A percentile compares a stretch with the other conserved stretches of the same genome.
Conservation (phyloP, 92 coral and sea anemone genomes). For the Porites cylindrica region DNA sequence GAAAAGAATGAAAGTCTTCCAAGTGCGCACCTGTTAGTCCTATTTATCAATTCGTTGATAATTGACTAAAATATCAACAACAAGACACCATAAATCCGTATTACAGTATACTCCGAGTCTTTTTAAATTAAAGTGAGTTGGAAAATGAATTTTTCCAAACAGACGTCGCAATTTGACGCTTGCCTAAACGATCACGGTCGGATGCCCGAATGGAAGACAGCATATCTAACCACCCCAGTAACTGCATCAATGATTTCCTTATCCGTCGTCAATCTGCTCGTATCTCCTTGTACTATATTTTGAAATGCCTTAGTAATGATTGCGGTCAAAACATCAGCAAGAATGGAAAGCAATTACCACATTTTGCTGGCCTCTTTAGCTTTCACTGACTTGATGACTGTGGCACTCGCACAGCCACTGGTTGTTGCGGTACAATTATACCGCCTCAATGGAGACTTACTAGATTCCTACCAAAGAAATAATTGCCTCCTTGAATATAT, state of each 20-base stretch:
- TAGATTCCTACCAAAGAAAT: too few relatives aligned
- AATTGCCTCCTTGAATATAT: too few relatives aligned
- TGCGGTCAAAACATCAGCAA: not conserved
- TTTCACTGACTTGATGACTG: too few relatives aligned
- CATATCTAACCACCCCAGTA: not conserved
- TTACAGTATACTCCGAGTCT: too few relatives aligned
- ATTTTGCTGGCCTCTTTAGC: too few relatives aligned
- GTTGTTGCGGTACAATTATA: not conserved
- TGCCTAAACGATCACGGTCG: not conserved
- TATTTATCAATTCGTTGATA: too few relatives aligned
- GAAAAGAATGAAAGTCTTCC: too few relatives aligned
- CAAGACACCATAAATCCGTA: too few relatives aligned
- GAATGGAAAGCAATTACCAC: too few relatives aligned
- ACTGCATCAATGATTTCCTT: not conserved
- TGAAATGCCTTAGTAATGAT: not conserved
- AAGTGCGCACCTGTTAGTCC: too few relatives aligned
- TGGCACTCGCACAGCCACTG: too few relatives aligned
- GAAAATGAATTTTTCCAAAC: constrained; percentile 8
- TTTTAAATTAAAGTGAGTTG: not conserved
- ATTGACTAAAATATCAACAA: too few relatives aligned
- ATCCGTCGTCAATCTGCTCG: not conserved
- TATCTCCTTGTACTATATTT: not conserved
- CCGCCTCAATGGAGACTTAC: not conserved
- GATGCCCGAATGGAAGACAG: not conserved
- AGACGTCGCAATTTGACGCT: not conserved